Evolutionary conservation across 1,140 invertebrate species (phyloP), one percentile per base, ranked within the genome.

Genomic region (Xylocopa sonorina): DNA sequence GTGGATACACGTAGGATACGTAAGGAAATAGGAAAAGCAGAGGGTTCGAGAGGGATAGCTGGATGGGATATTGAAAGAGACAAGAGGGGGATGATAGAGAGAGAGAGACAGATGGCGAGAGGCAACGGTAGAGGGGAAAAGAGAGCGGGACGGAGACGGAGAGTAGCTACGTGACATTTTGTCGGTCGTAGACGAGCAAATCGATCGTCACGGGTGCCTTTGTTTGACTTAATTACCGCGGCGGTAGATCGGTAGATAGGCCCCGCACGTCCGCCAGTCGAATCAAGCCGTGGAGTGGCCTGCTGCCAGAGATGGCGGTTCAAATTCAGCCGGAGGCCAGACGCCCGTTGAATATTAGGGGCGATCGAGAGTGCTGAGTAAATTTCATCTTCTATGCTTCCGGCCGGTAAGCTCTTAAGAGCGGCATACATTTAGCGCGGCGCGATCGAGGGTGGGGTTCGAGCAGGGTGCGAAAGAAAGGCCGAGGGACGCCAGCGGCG

Each of bases 131-230:
- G n/a, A 38, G 3, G 38, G 38, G 9, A 9, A 41, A 9, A 21
- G 12, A 24, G 29, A 34, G 21, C 38, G 2, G 6, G 43, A 18
- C 24, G 43, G n/a, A 66, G 9, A 7, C 34, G 53, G 29, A 34
- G 53, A 34, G 51, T 38, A 53, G 78, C 76, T 43, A 84, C 74
- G 83, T 85, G 83, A 85, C 82, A 85, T 84, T 85, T 78, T 78
- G 83, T 84, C 79, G 68, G 50, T 84, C 62, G 72, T 58, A 79
- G 82, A 84, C 78, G 73, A 14, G 18, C 48, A 63, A 82, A 85
- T 85, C 84, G 84, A 86, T 86, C 84, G 84, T 72, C 83, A 85
- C 83, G 82, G 78, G 81, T 84, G 79, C 84, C 83, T 85, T 85
- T 85, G 84, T 86, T 86, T 82, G 84, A 85, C 80, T 86, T 86